Conservation (phyloP, 2,797 vertebrate genomes). For the Rhodeus uyekii region DNA sequence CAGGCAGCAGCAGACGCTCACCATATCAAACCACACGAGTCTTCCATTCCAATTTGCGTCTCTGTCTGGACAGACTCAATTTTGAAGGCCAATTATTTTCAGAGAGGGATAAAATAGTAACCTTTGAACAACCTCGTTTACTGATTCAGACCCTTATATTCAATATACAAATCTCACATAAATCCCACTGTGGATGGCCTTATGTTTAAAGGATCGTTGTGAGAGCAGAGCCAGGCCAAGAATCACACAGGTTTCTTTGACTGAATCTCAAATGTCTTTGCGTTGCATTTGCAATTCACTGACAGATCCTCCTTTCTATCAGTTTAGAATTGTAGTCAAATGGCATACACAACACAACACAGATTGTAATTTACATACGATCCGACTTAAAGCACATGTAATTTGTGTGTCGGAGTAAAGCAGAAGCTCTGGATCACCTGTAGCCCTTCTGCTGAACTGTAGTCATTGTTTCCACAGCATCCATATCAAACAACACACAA, state of each 20-base stretch:
- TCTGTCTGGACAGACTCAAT: conserved; percentile 68
- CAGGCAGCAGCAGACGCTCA: conserved; percentile 62
- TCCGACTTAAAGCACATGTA: conserved; percentile 55
- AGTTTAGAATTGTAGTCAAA: neutral
- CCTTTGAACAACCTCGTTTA: conserved; percentile 63
- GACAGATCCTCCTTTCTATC: neutral
- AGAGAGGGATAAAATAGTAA: conserved; percentile 64
- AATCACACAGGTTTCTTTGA: neutral
- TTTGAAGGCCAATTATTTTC: conserved; percentile 70
- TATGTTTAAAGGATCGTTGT: conserved; percentile 11
- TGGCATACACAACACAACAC: neutral
- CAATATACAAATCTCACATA: conserved; percentile 53
- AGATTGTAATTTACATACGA: neutral
- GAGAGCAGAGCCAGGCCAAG: conserved; percentile 38
- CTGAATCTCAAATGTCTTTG: neutral
- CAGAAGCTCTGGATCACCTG: neutral
- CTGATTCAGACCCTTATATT: conserved; percentile 57
- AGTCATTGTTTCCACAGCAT: neutral
- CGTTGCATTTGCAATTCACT: neutral
- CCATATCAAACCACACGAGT: conserved; percentile 61
- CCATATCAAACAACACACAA: neutral
- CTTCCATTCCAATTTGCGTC: conserved; percentile 74
- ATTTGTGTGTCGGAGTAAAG: conserved; percentile 52
- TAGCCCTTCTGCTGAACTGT: too few species aligned
- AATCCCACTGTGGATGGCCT: conserved; percentile 18